Evolutionary conservation across 2,888 invertebrate species (phyloP).

Genomic region (Falcaria lacertinaria): DNA sequence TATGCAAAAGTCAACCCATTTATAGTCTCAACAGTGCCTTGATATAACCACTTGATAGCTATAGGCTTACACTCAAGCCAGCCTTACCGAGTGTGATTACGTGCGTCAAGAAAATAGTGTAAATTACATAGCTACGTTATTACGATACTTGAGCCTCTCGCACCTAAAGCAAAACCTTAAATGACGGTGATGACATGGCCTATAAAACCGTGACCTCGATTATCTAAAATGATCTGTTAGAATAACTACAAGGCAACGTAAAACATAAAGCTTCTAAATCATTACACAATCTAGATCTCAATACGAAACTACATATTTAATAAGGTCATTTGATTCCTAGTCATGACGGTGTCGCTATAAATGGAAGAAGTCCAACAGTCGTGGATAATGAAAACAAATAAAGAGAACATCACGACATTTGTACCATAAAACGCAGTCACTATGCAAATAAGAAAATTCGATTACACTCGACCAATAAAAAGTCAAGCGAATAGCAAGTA

Average conservation of each 20-base stretch:
- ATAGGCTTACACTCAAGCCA: background rate
- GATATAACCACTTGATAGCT: background rate
- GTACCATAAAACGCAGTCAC: slow-evolving; percentile 8
- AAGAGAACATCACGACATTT: slow-evolving; percentile 4
- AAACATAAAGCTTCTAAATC: background rate
- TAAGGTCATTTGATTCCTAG: background rate
- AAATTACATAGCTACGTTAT: no score
- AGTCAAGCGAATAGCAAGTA: slow-evolving; percentile 38
- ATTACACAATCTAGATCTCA: slow-evolving; percentile 8
- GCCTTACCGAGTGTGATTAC: no score
- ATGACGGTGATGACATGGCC: background rate
- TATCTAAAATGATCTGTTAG: background rate
- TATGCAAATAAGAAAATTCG: slow-evolving; percentile 25
- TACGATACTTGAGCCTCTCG: no score
- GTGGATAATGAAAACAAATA: slow-evolving; percentile 4
- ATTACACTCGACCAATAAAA: slow-evolving; percentile 33
- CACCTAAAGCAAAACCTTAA: no score
- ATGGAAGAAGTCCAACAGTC: background rate
- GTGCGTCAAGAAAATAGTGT: no score
- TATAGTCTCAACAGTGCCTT: background rate
- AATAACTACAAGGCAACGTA: background rate
- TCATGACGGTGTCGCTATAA: background rate
- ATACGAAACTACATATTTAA: slow-evolving; percentile 1
- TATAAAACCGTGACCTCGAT: background rate
- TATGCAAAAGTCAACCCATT: background rate